phyloP scores from a whole-genome alignment of 2,113 vertebrate genomes.

The Fregata magnificens region DNA sequence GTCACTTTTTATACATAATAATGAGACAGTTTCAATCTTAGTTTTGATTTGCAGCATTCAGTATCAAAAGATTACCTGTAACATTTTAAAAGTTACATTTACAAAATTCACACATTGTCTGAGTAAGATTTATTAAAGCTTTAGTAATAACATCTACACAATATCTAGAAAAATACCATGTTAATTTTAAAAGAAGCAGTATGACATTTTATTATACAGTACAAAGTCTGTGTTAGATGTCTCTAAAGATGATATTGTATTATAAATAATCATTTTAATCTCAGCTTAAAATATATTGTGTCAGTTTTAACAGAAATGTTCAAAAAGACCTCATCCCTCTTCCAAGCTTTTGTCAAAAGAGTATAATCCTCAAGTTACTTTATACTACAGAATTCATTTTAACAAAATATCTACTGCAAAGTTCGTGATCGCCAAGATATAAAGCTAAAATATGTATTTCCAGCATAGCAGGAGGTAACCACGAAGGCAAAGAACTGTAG shows the following conservation, averaged over 20 bases:
- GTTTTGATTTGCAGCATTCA: slow-evolving; percentile 10
- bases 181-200: slow-evolving; percentile 1
- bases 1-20: not conserved
- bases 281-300: not conserved
- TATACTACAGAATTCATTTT: slow-evolving; percentile 22
- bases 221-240: not conserved
- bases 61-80: slow-evolving; percentile 22
- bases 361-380: slow-evolving; percentile 27
- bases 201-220: slow-evolving; percentile 14
- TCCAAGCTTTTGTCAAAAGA: slow-evolving; percentile 6
- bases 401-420: slow-evolving; percentile 65
- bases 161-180: slow-evolving; percentile 53
- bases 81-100: slow-evolving; percentile 46
- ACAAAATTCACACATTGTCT: slow-evolving; percentile 18
- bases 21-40: not conserved
- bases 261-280: slow-evolving; percentile 44
- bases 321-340: not conserved
- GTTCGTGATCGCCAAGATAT: slow-evolving; percentile 81
- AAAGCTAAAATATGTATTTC: slow-evolving; percentile 86
- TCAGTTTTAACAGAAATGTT: slow-evolving; percentile 40
- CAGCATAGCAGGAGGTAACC: slow-evolving; percentile 87
- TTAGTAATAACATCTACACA: slow-evolving; percentile 32
- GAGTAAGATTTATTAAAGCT: not conserved
- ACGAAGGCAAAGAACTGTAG: slow-evolving; percentile 89
- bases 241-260: not conserved